phyloP scores from a whole-genome alignment of 2,888 invertebrate species.

The Dexiosoma caninum region DNA sequence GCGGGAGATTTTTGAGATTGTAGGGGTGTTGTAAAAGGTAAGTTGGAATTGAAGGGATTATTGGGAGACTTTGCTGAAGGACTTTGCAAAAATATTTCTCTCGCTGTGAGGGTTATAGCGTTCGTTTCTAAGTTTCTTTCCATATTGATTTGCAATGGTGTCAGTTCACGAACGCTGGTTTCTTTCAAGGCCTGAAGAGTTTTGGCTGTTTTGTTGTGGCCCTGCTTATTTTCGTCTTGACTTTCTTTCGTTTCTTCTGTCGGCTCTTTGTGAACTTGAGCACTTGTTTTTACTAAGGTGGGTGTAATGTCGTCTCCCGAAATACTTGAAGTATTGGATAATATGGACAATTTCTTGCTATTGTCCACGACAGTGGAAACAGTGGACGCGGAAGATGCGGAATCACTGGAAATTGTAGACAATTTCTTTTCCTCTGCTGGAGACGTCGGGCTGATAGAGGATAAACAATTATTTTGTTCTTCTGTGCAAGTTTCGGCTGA shows the following conservation, averaged over 20 bases:
- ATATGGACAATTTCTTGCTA: conserved; percentile 55
- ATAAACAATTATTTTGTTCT: not conserved
- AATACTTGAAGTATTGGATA: conserved; percentile 57
- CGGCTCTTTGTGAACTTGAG: conserved; percentile 60
- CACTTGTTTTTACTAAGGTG: conserved; percentile 50
- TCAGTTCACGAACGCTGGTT: not conserved
- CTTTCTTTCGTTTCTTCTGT: not conserved
- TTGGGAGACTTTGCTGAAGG: not conserved
- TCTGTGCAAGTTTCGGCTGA: not conserved
- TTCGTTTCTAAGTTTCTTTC: not conserved
- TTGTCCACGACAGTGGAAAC: conserved; percentile 33
- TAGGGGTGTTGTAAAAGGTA: conserved; percentile 7
- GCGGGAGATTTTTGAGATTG: conserved; percentile 10
- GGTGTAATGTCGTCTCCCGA: conserved; percentile 24
- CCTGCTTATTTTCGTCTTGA: not conserved
- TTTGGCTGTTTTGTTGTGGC: not conserved
- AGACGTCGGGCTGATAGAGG: not conserved
- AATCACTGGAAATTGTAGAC: conserved; percentile 29
- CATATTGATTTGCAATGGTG: not conserved
- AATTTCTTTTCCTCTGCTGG: conserved; percentile 37
- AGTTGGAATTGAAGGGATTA: not conserved
- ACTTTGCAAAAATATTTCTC: not conserved
- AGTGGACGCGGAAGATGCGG: conserved; percentile 11
- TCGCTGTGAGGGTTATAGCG: not conserved
- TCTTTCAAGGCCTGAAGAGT: not conserved